These are phyloP conservation scores for Eurytoma californica DNA, from an alignment of 2,888 invertebrate genomes.

Conservation along the genomic window DNA sequence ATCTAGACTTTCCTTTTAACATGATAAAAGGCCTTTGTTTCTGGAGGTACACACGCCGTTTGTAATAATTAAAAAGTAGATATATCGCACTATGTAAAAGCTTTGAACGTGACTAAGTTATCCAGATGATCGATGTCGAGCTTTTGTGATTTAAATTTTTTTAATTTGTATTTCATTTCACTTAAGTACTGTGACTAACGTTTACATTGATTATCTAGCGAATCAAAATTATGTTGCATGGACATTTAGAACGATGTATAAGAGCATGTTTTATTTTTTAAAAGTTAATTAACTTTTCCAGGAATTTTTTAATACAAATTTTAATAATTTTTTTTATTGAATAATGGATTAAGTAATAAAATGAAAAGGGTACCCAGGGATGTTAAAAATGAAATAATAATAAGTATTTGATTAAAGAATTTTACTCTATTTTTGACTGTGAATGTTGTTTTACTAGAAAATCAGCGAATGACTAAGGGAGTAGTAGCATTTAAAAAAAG, in stretches of 20 bases:
- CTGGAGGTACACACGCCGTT: neutral
- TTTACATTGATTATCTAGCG: too few relatives aligned
- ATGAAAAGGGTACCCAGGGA: neutral
- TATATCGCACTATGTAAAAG: neutral
- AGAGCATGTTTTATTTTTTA: neutral
- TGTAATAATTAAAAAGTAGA: constrained; percentile 25
- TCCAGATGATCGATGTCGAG: neutral
- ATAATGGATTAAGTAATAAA: constrained; percentile 4
- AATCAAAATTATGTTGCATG: constrained; percentile 37
- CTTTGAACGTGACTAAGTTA: constrained; percentile 11
- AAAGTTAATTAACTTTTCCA: neutral
- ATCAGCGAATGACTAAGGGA: constrained; percentile 18
- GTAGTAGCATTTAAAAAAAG: constrained; percentile 26
- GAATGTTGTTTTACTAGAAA: constrained; percentile 32
- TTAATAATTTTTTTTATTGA: constrained; percentile 1
- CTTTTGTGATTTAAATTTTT: constrained; percentile 3
- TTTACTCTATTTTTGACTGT: constrained; percentile 12
- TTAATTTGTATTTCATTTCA: neutral
- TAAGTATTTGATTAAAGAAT: too few relatives aligned
- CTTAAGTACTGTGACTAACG: neutral
- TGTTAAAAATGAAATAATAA: too few relatives aligned
- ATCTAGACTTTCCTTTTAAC: constrained; percentile 39
- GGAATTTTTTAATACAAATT: constrained; percentile 15
- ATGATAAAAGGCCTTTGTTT: constrained; percentile 25
- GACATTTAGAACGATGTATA: neutral